Base-by-base conservation (phyloP, 1,140 invertebrate species). In the Heliconius congener region DNA sequence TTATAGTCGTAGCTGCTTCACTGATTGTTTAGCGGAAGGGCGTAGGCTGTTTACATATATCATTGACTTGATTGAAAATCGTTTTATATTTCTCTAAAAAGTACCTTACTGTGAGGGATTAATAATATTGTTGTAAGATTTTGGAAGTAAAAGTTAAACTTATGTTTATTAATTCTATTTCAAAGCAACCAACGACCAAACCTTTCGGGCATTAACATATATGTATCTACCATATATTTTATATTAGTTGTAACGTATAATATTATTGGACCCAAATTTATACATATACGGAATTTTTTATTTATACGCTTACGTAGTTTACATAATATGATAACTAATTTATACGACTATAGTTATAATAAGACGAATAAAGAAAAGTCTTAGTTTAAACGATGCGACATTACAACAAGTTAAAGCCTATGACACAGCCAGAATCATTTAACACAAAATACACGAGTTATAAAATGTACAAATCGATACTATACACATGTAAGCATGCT, bases 401-500 rank as follows among this genome's bases (percentile, higher is more conserved):
- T 8, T n/a, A 57, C 55, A 66, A 66, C 60, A 27, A 66, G 60
- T n/a, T 11, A 66, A 66, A 66, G 60, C 57, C 5, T 23, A 71
- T n/a, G 37, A 18, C 27, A 72, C 37, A 39, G 18, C 37, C 71
- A 72, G 13, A 66, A 60, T 57, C 70, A 34, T 13, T 71, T 19
- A 71, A 71, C 16, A 71, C 30, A 30, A 16, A 27, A 71, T 71
- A 46, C 39, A 42, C 39, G 50, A 42, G 9, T 8, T 42, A 73
- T 60, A 72, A 72, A 37, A 71, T 52, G 11, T 23, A 19, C 70
- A 71, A 50, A 50, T 30, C 27, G 23, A 76, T 34, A 37, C 0
- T 16, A 66, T 46, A 76, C 30, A 74, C 73, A 50, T 70, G 78
- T 71, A 76, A 73, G 37, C 74, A 73, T 74, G 73, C 77, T 77